phyloP scores from a whole-genome alignment of 2,797 vertebrate genomes.

The Crenuchus spilurus region DNA sequence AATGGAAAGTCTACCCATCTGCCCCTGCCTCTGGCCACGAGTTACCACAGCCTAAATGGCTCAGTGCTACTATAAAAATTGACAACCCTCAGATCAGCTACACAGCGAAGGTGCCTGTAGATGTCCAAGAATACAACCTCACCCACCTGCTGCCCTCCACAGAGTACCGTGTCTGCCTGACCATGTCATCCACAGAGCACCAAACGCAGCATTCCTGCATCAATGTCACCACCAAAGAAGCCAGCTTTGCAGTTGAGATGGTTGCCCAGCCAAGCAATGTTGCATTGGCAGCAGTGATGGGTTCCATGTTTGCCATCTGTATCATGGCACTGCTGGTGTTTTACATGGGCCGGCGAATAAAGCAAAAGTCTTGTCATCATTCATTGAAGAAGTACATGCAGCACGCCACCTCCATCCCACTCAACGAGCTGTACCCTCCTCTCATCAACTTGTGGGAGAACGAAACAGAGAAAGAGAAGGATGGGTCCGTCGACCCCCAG shows the following conservation, averaged over 20 bases:
- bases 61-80: slow-evolving; percentile 80
- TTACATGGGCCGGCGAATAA: slow-evolving; percentile 79
- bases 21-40: slow-evolving; percentile 56
- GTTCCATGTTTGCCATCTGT: slow-evolving; percentile 81
- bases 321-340: slow-evolving; percentile 80
- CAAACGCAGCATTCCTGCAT: slow-evolving; percentile 75
- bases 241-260: slow-evolving; percentile 75
- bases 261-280: slow-evolving; percentile 75
- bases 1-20: slow-evolving; percentile 76
- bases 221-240: slow-evolving; percentile 82
- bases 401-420: slow-evolving; percentile 78
- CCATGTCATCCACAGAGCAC: slow-evolving; percentile 67
- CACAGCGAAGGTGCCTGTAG: slow-evolving; percentile 80
- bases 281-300: slow-evolving; percentile 80
- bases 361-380: slow-evolving; percentile 79
- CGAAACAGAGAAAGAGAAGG: slow-evolving; percentile 70
- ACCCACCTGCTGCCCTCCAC: slow-evolving; percentile 83
- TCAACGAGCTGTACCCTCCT: slow-evolving; percentile 84
- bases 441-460: slow-evolving; percentile 86
- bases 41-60: slow-evolving; percentile 70
- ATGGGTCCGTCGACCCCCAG: slow-evolving; percentile 68
- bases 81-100: slow-evolving; percentile 85
- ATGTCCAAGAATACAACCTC: slow-evolving; percentile 84
- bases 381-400: slow-evolving; percentile 85
- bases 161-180: slow-evolving; percentile 81